Evolutionary conservation across 2,888 invertebrate species (phyloP), one percentile per base, ranked within the genome.

Genomic region (Linyphia triangularis): DNA sequence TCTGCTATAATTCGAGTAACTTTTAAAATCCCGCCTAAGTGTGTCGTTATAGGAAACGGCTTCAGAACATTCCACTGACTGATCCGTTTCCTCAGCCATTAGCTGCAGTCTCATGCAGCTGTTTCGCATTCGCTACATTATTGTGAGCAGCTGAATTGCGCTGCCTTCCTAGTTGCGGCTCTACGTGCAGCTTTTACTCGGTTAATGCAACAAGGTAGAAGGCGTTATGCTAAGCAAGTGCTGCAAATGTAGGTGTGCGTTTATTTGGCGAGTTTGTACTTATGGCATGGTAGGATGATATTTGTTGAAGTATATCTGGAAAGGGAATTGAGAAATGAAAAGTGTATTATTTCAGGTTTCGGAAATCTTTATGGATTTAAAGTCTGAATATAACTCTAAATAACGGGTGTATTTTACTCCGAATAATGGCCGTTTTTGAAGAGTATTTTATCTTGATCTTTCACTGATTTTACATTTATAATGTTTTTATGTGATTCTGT

Each of bases 11-110:
- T 70, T 77, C 61, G 33, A 40, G 61, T 24, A 77, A 69, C 67
- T 77, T 81, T 69, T 30, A 19, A 69, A 69, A 57, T 69, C 16
- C n/a, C 37, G 65, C 57, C 37, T 57, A 59, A 61, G 28, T 69
- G 30, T 22, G 37, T 78, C 63, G 73, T 63, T 83, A 37, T 24
- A 22, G 61, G 51, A 16, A 13, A 61, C 73, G 33, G 65, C 72
- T 61, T 28, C 72, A 63, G 33, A 9, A 57, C 72, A 63, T 72
- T 72, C 70, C 70, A 40, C 40, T 37, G 59, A 40, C 40, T 37
- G 59, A 82, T 82, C 57, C 82, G 61, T 72, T 72, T 16, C 77
- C 65, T 30, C 40, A 51, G 67, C 78, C 78, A 85, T 85, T 85
- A 78, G 59, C 63, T 40, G 70, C 69, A 40, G 78, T 59, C 70